A percentile compares a stretch with the other conserved stretches of the same genome.
Conservation (phyloP, 2,797 vertebrate genomes). For the Syngnathus rostellatus region DNA sequence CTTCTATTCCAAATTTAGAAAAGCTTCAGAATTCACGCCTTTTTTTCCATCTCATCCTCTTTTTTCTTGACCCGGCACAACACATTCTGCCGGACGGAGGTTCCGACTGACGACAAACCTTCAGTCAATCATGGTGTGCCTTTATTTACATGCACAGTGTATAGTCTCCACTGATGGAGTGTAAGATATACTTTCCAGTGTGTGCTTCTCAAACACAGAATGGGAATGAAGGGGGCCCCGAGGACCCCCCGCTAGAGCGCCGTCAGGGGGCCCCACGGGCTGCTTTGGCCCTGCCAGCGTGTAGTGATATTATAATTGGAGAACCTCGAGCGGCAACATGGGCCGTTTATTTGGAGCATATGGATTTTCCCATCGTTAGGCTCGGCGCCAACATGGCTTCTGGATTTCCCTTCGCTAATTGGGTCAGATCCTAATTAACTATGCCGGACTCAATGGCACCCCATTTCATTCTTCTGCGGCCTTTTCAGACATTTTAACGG, state of each 20-base stretch:
- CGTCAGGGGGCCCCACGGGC: slow-evolving; percentile 40
- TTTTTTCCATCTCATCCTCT: background rate
- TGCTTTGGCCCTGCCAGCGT: slow-evolving; percentile 40
- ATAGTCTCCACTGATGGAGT: background rate
- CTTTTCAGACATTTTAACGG: slow-evolving; percentile 30
- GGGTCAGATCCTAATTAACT: slow-evolving; percentile 62
- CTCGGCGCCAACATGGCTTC: slow-evolving; percentile 57
- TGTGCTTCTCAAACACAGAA: slow-evolving; percentile 14
- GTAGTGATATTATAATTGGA: slow-evolving; percentile 61
- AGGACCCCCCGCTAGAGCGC: slow-evolving; percentile 32
- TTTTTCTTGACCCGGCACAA: background rate
- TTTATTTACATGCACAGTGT: slow-evolving; percentile 5
- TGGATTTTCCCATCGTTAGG: slow-evolving; percentile 69
- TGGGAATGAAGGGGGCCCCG: slow-evolving; percentile 24
- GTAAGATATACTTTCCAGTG: slow-evolving; percentile 1
- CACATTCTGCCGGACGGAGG: background rate
- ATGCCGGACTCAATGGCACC: slow-evolving; percentile 40
- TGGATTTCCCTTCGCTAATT: slow-evolving; percentile 60
- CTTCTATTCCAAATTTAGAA: too few relatives aligned
- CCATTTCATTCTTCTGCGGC: slow-evolving; percentile 33
- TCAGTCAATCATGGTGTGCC: background rate
- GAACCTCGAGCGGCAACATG: slow-evolving; percentile 48
- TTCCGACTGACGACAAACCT: background rate
- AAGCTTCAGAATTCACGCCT: background rate
- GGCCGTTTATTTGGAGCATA: slow-evolving; percentile 68